These are phyloP conservation scores for Cephus spinipes DNA, from an alignment of 2,888 invertebrate genomes.

Conservation along the genomic window DNA sequence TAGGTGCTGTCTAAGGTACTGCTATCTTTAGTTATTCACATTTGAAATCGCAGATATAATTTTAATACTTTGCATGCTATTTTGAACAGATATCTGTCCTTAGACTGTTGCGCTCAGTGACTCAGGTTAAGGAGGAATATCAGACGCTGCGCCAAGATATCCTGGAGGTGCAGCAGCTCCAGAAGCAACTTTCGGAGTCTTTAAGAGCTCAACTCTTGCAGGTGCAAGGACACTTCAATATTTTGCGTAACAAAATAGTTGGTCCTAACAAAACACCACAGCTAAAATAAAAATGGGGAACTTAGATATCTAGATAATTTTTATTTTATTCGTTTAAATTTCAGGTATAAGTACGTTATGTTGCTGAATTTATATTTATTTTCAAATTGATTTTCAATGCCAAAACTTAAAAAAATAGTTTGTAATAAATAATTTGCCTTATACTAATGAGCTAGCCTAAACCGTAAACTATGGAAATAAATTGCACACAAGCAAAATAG, in stretches of 20 bases:
- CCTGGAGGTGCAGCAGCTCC: conserved; percentile 82
- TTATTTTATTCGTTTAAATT: conserved; percentile 1
- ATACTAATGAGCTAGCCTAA: not conserved
- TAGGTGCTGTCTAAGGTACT: not conserved
- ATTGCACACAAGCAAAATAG: not conserved
- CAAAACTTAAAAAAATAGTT: not conserved
- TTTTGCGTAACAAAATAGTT: conserved; percentile 78
- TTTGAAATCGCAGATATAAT: not conserved
- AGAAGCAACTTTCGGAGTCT: conserved; percentile 81
- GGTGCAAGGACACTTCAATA: conserved; percentile 81
- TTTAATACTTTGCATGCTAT: not conserved
- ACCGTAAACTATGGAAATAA: not conserved
- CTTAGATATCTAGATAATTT: conserved; percentile 1
- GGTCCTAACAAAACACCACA: conserved; percentile 59
- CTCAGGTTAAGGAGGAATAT: conserved; percentile 81
- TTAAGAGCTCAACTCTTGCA: conserved; percentile 78
- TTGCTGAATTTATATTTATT: not conserved
- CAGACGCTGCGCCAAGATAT: conserved; percentile 83
- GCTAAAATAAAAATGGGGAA: conserved; percentile 44
- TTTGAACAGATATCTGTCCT: conserved; percentile 75
- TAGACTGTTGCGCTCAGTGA: conserved; percentile 80
- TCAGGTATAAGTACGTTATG: not conserved
- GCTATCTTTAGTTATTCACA: not conserved
- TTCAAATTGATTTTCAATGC: not conserved
- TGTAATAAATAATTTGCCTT: not conserved